A percentile compares a stretch with the other conserved stretches of the same genome.
Evolutionary conservation across 2,888 invertebrate species (phyloP).

Genomic region (Tridacna crocea): DNA sequence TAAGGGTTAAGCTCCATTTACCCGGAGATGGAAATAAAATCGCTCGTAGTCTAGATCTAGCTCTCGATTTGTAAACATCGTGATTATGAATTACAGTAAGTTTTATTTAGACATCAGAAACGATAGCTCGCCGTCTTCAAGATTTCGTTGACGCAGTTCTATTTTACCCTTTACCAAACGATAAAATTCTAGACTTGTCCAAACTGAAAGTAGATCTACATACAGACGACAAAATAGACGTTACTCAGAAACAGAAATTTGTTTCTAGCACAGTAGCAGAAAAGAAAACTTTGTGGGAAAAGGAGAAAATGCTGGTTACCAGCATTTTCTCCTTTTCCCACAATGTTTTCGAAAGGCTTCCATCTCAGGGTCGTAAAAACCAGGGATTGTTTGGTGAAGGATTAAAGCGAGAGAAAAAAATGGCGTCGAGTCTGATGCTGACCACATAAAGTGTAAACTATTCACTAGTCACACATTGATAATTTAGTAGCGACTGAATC

Average conservation of each 20-base stretch:
- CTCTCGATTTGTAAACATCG: too few relatives aligned
- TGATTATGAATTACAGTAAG: too few relatives aligned
- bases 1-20: neutral
- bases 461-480: neutral
- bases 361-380: neutral
- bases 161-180: neutral
- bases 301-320: slow-evolving; percentile 11
- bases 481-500: too few relatives aligned
- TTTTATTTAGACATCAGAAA: too few relatives aligned
- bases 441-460: neutral
- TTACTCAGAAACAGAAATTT: neutral
- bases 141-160: too few relatives aligned
- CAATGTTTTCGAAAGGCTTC: neutral
- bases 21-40: too few relatives aligned
- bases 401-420: neutral
- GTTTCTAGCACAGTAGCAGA: neutral
- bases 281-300: slow-evolving; percentile 9
- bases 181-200: neutral
- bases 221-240: neutral
- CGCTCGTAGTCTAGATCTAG: too few relatives aligned
- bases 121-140: too few relatives aligned
- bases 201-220: neutral
- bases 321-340: slow-evolving; percentile 5
- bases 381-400: neutral
- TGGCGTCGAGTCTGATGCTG: neutral